phyloP scores from a whole-genome alignment of 2,888 invertebrate species.

The Spatulosminthurus flaviceps region DNA sequence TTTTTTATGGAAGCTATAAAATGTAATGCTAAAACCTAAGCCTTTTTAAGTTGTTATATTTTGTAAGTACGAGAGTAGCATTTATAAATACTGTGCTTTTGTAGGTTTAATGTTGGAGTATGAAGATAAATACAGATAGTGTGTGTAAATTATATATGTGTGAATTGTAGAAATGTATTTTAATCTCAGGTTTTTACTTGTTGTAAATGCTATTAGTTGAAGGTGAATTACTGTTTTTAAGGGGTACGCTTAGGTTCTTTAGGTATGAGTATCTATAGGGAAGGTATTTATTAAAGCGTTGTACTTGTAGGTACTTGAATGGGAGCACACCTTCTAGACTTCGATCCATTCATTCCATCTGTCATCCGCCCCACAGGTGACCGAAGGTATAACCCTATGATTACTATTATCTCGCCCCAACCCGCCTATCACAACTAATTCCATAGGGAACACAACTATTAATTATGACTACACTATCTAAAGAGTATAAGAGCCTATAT shows the following conservation, averaged over 20 bases:
- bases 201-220: background rate
- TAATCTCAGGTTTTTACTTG: background rate
- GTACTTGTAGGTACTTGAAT: background rate
- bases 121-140: background rate
- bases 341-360: slow-evolving; percentile 38
- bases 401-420: slow-evolving; percentile 37
- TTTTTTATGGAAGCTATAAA: no score
- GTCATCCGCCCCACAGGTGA: slow-evolving; percentile 52
- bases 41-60: no score
- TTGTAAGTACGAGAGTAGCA: no score
- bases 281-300: background rate
- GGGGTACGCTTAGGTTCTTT: background rate
- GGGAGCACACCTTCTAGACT: slow-evolving; percentile 28
- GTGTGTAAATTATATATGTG: no score
- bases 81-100: no score
- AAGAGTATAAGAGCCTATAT: background rate
- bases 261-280: background rate
- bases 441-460: slow-evolving; percentile 32
- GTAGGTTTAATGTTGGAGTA: background rate
- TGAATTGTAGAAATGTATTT: background rate
- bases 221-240: slow-evolving; percentile 38
- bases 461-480: slow-evolving; percentile 20
- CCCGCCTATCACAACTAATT: slow-evolving; percentile 33
- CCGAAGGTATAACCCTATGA: slow-evolving; percentile 46
- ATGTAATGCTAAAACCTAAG: no score